Conservation (phyloP, 2,113 vertebrate genomes). For the Spermophilus dauricus region DNA sequence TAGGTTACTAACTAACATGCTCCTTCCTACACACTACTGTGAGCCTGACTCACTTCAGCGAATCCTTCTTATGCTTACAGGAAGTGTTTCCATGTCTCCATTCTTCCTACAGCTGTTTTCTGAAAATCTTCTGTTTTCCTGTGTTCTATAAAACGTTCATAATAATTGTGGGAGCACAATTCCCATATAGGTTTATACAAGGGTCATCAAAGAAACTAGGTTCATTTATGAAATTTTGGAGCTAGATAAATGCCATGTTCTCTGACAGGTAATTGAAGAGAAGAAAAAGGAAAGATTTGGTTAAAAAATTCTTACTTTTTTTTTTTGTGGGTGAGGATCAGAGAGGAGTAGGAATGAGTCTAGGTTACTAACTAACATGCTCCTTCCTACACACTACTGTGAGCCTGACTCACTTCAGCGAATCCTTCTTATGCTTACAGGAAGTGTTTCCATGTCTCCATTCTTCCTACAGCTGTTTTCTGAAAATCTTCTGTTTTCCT, state of each 20-base stretch:
- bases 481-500: not conserved
- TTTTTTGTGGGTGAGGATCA: not conserved
- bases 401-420: not conserved
- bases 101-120: slow-evolving; percentile 39
- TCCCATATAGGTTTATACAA: not conserved
- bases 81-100: not conserved
- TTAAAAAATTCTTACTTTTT: no score
- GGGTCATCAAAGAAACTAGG: not conserved
- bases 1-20: not conserved
- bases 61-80: not conserved
- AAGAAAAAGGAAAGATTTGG: not conserved
- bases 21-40: not conserved
- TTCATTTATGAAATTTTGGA: slow-evolving; percentile 23
- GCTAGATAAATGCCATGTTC: not conserved
- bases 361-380: not conserved
- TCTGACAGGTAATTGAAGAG: not conserved
- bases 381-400: not conserved
- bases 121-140: not conserved
- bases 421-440: not conserved
- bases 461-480: slow-evolving; percentile 39
- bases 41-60: not conserved
- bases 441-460: not conserved
- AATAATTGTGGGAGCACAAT: slow-evolving; percentile 15
- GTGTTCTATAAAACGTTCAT: not conserved
- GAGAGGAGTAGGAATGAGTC: not conserved